Evolutionary conservation across 2,888 invertebrate genomes (phyloP), one percentile per base, ranked within the genome.

Genomic region (Chloroclysta siterata): DNA sequence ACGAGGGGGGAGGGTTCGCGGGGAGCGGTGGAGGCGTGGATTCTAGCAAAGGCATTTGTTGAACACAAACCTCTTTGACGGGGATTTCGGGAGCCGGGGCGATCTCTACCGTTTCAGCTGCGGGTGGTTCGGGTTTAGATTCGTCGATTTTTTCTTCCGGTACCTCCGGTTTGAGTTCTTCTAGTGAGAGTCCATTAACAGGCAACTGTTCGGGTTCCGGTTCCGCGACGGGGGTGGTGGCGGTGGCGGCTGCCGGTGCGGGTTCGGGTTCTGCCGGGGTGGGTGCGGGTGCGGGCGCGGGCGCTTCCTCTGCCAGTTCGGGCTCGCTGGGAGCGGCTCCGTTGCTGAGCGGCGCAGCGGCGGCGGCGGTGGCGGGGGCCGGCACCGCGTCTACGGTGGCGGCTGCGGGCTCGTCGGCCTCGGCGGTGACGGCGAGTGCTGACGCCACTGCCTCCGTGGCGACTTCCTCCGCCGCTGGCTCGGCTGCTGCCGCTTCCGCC

Each of bases 21-120:
- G 96, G 96, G 83, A 96, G 94, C 77, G 96, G 95, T 83, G 95
- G 96, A 88, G 96, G 96, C 84, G 94, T 85, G 88, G 94, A 91
- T 86, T 95, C 94, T 89, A 91, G 89, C 94, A 94, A 94, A 94
- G 94, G 94, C 94, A 87, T 84, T 88, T 85, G 86, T 82, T 88
- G 87, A 88, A 89, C 93, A 93, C 93, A 93, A 93, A 93, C 93
- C 93, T 93, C 93, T 83, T 90, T 86, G 78, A 84, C 85, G 80
- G 91, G 85, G 79, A 87, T 90, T 87, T 92, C 92, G 77, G 88
- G 81, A 70, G 80, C 84, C 66, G 88, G 86, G 75, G 81, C 85
- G 70, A 82, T 82, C 79, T 88, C 89, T 72, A 82, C 76, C 68
- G 83, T 74, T 77, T 85, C 89, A 65, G 82, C 78, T 72, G 74